Conservation (phyloP, 2,113 vertebrate species). For the Apus apus region DNA sequence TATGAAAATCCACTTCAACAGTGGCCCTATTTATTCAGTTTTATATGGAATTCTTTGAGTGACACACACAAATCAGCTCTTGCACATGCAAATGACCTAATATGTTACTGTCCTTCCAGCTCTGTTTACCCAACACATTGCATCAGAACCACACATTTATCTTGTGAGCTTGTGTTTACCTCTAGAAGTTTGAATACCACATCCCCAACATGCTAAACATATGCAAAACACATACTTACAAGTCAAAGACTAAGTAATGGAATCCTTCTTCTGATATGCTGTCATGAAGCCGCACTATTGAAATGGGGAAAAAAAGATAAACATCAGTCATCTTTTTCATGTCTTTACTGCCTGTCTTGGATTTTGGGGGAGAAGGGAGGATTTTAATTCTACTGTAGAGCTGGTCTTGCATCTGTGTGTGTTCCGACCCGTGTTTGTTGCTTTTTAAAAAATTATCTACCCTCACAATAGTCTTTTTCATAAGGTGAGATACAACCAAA, state of each 20-base stretch:
- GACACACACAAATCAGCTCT: neutral
- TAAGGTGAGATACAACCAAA: neutral
- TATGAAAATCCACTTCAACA: neutral
- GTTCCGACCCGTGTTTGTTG: neutral
- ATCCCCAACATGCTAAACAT: neutral
- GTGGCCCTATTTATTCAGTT: neutral
- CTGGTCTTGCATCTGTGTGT: neutral
- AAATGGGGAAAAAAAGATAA: neutral
- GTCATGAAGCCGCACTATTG: constrained; percentile 85
- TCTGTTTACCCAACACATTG: neutral
- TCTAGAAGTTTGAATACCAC: neutral
- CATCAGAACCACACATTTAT: neutral
- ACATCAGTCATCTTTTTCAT: neutral
- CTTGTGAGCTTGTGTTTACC: neutral
- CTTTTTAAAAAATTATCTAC: neutral
- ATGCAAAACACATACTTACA: constrained; percentile 80
- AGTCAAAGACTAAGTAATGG: constrained; percentile 89
- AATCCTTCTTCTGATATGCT: constrained; percentile 90
- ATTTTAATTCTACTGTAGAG: neutral
- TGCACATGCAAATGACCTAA: neutral
- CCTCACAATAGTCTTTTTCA: neutral
- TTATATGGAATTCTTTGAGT: neutral
- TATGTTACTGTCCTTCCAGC: neutral
- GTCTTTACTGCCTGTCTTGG: neutral
- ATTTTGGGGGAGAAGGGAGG: neutral